phyloP scores from a whole-genome alignment of 1,140 invertebrate genomes.

The Heliconius himera region DNA sequence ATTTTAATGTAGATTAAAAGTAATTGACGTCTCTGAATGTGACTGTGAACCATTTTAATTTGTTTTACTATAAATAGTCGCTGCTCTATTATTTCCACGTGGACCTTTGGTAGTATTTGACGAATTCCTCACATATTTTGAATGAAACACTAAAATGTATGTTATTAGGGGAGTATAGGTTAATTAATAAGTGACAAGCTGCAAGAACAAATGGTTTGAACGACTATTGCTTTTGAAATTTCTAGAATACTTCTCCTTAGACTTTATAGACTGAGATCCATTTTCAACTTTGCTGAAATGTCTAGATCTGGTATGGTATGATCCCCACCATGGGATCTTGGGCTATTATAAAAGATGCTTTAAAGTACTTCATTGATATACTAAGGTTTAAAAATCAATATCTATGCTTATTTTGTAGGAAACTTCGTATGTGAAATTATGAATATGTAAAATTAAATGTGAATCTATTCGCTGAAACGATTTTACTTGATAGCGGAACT shows the following conservation, averaged over 20 bases:
- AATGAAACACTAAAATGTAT: slow-evolving; percentile 1
- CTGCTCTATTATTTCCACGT: not conserved
- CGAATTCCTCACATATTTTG: not conserved
- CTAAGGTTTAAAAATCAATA: not conserved
- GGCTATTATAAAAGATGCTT: not conserved
- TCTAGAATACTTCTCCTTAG: not conserved
- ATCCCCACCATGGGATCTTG: too few species aligned
- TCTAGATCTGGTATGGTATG: too few species aligned
- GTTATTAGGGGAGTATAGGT: slow-evolving; percentile 1
- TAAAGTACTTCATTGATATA: not conserved
- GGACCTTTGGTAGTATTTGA: not conserved
- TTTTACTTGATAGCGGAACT: too few species aligned
- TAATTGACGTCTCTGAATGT: not conserved
- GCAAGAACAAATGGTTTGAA: slow-evolving; percentile 4
- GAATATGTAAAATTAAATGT: too few species aligned
- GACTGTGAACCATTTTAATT: not conserved
- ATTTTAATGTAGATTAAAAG: not conserved
- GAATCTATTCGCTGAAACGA: too few species aligned
- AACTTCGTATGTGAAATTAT: too few species aligned
- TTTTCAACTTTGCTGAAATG: too few species aligned
- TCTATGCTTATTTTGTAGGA: too few species aligned
- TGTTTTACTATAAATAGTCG: slow-evolving; percentile 4
- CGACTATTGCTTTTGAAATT: slow-evolving; percentile 3
- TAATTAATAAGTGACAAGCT: not conserved
- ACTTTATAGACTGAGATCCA: too few species aligned